Conservation (phyloP, 2,888 invertebrate genomes). For the Cephus pygmeus region DNA sequence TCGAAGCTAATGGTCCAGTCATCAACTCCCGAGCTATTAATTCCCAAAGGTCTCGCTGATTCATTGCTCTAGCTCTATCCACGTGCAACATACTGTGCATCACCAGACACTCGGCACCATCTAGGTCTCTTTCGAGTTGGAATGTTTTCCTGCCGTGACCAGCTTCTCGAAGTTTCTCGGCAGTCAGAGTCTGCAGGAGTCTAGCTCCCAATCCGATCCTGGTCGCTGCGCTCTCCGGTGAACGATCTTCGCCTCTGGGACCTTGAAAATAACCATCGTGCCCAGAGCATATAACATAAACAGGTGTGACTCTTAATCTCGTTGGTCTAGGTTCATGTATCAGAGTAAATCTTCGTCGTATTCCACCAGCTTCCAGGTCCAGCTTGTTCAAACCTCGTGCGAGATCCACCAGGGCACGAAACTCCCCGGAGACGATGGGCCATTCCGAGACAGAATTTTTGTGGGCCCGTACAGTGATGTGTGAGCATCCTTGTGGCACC, state of each 20-base stretch:
- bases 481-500: slow-evolving; percentile 64
- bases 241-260: slow-evolving; percentile 73
- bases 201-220: slow-evolving; percentile 82
- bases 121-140: slow-evolving; percentile 76
- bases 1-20: slow-evolving; percentile 66
- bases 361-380: slow-evolving; percentile 70
- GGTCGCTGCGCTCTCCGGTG: slow-evolving; percentile 78
- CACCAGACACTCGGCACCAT: slow-evolving; percentile 75
- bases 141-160: slow-evolving; percentile 85
- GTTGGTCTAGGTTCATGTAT: slow-evolving; percentile 72
- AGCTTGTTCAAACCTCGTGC: slow-evolving; percentile 74
- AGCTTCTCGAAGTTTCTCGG: slow-evolving; percentile 86
- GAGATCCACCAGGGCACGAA: slow-evolving; percentile 77
- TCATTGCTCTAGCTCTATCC: slow-evolving; percentile 77
- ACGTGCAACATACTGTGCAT: slow-evolving; percentile 80
- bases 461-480: slow-evolving; percentile 62
- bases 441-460: slow-evolving; percentile 68
- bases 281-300: slow-evolving; percentile 85
- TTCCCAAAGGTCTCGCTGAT: slow-evolving; percentile 85
- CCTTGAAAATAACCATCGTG: slow-evolving; percentile 80
- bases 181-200: slow-evolving; percentile 86
- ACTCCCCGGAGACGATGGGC: slow-evolving; percentile 75
- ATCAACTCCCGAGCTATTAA: slow-evolving; percentile 87
- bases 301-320: slow-evolving; percentile 77
- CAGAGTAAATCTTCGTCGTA: slow-evolving; percentile 65